Conservation (phyloP, 1,140 invertebrate species). For the Mycetomoellerius zeteki region DNA sequence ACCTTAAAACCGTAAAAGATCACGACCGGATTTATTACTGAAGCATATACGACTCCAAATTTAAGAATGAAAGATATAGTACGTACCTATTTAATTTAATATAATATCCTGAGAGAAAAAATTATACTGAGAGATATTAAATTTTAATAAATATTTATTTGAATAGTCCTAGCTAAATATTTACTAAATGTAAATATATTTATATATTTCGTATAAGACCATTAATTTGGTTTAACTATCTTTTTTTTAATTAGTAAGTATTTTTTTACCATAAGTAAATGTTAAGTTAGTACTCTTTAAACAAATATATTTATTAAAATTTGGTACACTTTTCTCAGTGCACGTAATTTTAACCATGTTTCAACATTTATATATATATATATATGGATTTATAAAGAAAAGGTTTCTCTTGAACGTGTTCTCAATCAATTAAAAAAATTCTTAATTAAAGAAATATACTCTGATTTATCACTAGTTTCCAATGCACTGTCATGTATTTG, state of each 20-base stretch:
- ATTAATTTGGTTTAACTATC: too few species aligned
- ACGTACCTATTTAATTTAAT: not conserved
- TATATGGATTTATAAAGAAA: not conserved
- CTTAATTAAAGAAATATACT: not conserved
- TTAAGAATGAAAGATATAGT: slow-evolving; percentile 6
- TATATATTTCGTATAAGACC: too few species aligned
- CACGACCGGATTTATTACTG: slow-evolving; percentile 31
- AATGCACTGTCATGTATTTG: not conserved
- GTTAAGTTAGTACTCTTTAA: too few species aligned
- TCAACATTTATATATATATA: not conserved
- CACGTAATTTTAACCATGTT: not conserved
- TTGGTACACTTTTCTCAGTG: too few species aligned
- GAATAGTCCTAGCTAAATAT: too few species aligned
- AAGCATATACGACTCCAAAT: not conserved
- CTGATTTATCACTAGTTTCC: not conserved
- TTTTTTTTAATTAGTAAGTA: too few species aligned
- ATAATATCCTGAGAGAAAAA: not conserved
- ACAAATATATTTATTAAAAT: too few species aligned
- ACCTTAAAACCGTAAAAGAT: not conserved
- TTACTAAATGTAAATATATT: too few species aligned
- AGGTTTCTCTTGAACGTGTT: not conserved
- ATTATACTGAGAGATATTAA: too few species aligned
- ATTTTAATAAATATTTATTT: too few species aligned
- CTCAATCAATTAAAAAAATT: not conserved
- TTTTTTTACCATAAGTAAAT: too few species aligned